A percentile compares a stretch with the other conserved stretches of the same genome.
Conservation (phyloP, 2,888 invertebrate genomes). For the Sylvicola cinctus region DNA sequence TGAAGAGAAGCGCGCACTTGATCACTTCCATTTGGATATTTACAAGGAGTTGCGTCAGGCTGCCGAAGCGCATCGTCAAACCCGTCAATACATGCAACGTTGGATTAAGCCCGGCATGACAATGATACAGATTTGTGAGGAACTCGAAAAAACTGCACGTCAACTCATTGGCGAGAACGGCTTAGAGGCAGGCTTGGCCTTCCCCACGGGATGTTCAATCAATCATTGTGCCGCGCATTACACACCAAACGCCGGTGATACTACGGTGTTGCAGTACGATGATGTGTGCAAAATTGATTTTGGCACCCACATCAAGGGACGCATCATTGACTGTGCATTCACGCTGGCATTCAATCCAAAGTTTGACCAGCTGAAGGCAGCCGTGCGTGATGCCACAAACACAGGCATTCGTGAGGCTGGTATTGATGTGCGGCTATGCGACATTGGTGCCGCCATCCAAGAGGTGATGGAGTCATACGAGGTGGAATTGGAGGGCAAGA, state of each 20-base stretch:
- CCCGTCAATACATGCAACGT: slow-evolving; percentile 45
- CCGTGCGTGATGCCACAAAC: slow-evolving; percentile 95
- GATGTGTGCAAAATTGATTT: slow-evolving; percentile 99
- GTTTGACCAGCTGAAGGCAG: slow-evolving; percentile 82
- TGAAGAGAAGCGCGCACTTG: slow-evolving; percentile 77
- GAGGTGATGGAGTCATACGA: slow-evolving; percentile 99
- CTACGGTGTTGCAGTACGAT: slow-evolving; percentile 81
- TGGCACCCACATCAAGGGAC: slow-evolving; percentile 93
- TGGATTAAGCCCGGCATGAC: slow-evolving; percentile 98
- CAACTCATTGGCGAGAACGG: slow-evolving; percentile 88
- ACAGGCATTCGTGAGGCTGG: slow-evolving; percentile 91
- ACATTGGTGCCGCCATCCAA: slow-evolving; percentile 90
- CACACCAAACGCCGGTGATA: slow-evolving; percentile 96
- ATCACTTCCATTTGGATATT: slow-evolving; percentile 76
- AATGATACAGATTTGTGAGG: slow-evolving; percentile 97
- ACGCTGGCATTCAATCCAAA: slow-evolving; percentile 92
- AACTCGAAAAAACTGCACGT: slow-evolving; percentile 79
- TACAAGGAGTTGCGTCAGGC: slow-evolving; percentile 90
- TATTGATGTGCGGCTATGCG: slow-evolving; percentile 93
- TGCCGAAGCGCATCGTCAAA: slow-evolving; percentile 94
- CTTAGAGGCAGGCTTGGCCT: slow-evolving; percentile 80
- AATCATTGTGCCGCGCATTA: slow-evolving; percentile 99
- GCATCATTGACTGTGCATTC: slow-evolving; percentile 98
- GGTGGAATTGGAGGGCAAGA: slow-evolving; percentile 89
- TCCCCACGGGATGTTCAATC: slow-evolving; percentile 96